Percentiles rank a stretch among this genome's conserved stretches.
These are phyloP conservation scores for Thysanoteuthis rhombus DNA, from an alignment of 2,888 invertebrate genomes.

Conservation along the genomic window DNA sequence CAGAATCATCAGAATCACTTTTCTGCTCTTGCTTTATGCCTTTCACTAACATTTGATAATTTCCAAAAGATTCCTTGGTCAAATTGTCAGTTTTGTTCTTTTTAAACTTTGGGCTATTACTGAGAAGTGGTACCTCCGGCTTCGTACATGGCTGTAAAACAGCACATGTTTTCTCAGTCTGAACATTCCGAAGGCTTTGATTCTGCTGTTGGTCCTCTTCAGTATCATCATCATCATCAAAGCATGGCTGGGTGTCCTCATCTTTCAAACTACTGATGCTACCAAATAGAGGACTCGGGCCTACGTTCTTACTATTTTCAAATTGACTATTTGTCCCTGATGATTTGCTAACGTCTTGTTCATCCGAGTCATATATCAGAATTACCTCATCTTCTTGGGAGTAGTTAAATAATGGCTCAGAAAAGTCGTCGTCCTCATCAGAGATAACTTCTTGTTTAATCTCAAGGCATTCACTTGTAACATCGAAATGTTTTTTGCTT, in stretches of 20 bases:
- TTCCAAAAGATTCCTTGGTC: background rate
- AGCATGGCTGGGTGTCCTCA: background rate
- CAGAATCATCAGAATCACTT: conserved; percentile 2
- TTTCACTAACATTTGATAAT: background rate
- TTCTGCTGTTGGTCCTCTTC: too few species aligned
- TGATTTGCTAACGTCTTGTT: background rate
- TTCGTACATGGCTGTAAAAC: background rate
- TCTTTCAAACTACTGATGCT: background rate
- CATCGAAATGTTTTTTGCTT: background rate
- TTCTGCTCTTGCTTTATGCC: background rate
- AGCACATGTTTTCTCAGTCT: background rate
- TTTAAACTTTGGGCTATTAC: background rate
- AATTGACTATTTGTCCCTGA: background rate
- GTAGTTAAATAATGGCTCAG: background rate
- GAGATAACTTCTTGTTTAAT: background rate
- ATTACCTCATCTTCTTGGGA: conserved; percentile 1
- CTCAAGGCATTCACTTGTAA: background rate
- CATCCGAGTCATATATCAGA: background rate
- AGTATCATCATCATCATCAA: background rate
- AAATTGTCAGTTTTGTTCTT: background rate
- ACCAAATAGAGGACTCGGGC: background rate
- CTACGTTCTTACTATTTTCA: background rate
- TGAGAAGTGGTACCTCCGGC: background rate
- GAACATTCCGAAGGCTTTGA: background rate
- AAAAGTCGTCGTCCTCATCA: background rate